Evolutionary conservation across 2,113 vertebrate species (phyloP), one percentile per base, ranked within the genome.

Genomic region (Seriola quinqueradiata): DNA sequence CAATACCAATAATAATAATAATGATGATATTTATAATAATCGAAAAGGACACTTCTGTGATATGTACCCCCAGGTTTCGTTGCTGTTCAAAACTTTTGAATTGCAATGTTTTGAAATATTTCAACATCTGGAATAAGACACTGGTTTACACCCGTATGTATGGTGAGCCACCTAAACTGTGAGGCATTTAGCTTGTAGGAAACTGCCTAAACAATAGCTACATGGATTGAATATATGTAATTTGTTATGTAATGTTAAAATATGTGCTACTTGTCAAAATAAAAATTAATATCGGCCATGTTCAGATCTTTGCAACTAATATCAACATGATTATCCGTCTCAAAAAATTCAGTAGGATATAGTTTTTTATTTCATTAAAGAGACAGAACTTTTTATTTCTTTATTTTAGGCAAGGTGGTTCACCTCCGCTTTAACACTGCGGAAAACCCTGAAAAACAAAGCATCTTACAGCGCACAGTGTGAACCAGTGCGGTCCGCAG

Each of bases 391-490:
- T 36, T n/a, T 8, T 17, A 10, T 64, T 3, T 65, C 4, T 58
- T 10, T 5, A 34, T 48, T 61, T n/a, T 13, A 32, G 42, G n/a
- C 19, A 48, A 14, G 54, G 16, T 55, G 38, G 19, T 54, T 28
- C 59, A 59, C 8, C 46, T 65, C 28, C 4, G 5, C 64, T 57
- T 0, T 25, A 55, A 61, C 68, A 90, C 76, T 88, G 88, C 84
- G 79, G 77, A 73, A 73, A 79, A 88, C 4, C 8, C 13, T 40
- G 16, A 11, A 19, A 66, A 19, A 3, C 4, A 9, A 65, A 57
- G 19, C 48, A 0, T 10, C 19, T 48, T 0, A 3, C 17, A 25
- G 52, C 1, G 54, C 2, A 10, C 8, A 0, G 23, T 4, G 42
- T 16, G n/a, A 17, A 5, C 12, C 21, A 32, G 8, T 10, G 7